A percentile compares a stretch with the other conserved stretches of the same genome.
Conservation (phyloP, 1,140 invertebrate genomes). For the Anastrepha ludens region DNA sequence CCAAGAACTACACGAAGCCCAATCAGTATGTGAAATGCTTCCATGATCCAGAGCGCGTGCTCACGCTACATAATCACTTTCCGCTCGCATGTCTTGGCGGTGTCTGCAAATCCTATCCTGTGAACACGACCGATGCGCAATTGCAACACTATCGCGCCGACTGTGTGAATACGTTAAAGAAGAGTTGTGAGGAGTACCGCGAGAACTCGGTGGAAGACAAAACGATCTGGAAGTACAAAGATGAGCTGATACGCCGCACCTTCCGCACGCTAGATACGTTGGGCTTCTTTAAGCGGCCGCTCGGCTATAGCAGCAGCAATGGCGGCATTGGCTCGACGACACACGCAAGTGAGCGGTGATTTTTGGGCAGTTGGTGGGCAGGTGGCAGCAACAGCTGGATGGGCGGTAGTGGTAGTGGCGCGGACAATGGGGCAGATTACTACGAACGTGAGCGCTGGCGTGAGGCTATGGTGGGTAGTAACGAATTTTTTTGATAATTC, state of each 20-base stretch:
- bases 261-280: conserved; percentile 82
- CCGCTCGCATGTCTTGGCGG: conserved; percentile 90
- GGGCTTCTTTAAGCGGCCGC: conserved; percentile 80
- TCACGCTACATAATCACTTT: conserved; percentile 95
- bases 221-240: conserved; percentile 91
- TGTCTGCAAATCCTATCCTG: conserved; percentile 89
- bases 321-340: conserved; percentile 67
- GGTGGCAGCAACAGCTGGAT: conserved; percentile 37
- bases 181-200: conserved; percentile 88
- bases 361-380: conserved; percentile 59
- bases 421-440: conserved; percentile 1
- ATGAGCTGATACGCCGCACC: conserved; percentile 82
- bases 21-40: conserved; percentile 96
- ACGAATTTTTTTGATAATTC: conserved; percentile 41
- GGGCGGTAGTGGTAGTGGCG: conserved; percentile 9
- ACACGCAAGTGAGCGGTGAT: conserved; percentile 72
- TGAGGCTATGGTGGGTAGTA: conserved; percentile 28
- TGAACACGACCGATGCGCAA: conserved; percentile 89
- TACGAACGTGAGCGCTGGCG: conserved; percentile 27
- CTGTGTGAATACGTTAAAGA: conserved; percentile 92
- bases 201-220: conserved; percentile 89
- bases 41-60: conserved; percentile 91
- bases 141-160: conserved; percentile 95
- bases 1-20: conserved; percentile 93
- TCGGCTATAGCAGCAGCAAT: conserved; percentile 59